Evolutionary conservation across 1,140 invertebrate species (phyloP), one percentile per base, ranked within the genome.

Genomic region (Drosophila hydei): DNA sequence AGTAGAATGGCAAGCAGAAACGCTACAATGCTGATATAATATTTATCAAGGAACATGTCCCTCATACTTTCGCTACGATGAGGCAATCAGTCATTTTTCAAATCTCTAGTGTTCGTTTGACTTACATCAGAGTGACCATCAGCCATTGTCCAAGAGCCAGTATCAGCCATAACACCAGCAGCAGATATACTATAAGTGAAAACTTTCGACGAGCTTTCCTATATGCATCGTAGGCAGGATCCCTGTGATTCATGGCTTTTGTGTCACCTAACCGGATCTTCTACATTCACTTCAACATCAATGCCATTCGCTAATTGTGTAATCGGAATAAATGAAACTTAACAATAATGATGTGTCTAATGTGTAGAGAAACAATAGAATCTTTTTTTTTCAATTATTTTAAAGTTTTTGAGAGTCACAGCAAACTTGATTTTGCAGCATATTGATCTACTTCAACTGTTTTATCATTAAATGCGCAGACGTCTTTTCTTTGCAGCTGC

Each of bases 121-220:
- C 79, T 81, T 50, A 81, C 79, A 72, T 1, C 2, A 51, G 4
- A 7, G 18, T 19, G 18, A 84, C 36, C 4, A 59, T 0, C 0
- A 38, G 2, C 79, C 75, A 79, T 38, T 78, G 77, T 1, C 11
- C 7, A 4, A 78, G 9, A 6, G 71, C 75, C 43, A 68, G 1
- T 0, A 65, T 0, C 16, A 75, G 14, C 47, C 45, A 71, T n/a
- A 63, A 0, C 0, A 7, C 3, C 8, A 77, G 40, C 36, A 45
- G 14, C 3, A 36, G 0, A 38, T 72, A 79, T 0, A 54, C 55
- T 21, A 18, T 43, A 1, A 55, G 1, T 1, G 61, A 45, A 56
- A 79, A 78, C n/a, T 48, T 59, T 19, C 25, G 12, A 7, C 65
- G 50, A 1, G 48, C 42, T 19, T 33, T 42, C 16, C 18, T 59